Evolutionary conservation across 2,113 vertebrate species (phyloP), one percentile per base, ranked within the genome.

Genomic region (Uropsilus gracilis): DNA sequence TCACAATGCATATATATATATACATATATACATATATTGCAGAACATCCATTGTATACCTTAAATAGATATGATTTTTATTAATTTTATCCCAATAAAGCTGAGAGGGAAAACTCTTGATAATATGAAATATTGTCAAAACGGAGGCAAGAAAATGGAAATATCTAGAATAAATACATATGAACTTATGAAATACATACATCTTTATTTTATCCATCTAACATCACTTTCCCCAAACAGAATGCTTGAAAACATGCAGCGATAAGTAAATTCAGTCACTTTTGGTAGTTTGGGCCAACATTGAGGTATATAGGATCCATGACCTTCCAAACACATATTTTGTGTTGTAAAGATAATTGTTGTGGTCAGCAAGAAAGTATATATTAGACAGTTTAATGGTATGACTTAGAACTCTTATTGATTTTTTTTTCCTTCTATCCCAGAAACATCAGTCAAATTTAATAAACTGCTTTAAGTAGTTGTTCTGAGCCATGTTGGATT

Each of bases 211-310:
- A 63, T 48, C 34, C 22, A 26, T 68, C 44, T n/a, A 66, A 37
- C 6, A 28, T 46, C 34, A 22, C 24, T 26, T 34, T 57, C 44
- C 78, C 89, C 48, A 26, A 82, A 59, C 7, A 53, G 24, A 88
- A 86, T 42, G 22, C 22, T 53, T 13, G n/a, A 34, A 86, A 93
- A 69, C 39, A 93, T 2, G 24, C 48, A 32, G 50, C 22, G 66
- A 73, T 57, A 48, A 76, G 71, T 75, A 78, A 78, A 80, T 85
- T 81, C 32, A 83, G 61, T 89, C n/a, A 37, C 63, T 72, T 94
- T 72, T 66, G 44, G 71, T 81, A 77, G 39, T 86, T 93, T 89
- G 66, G 66, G 44, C 93, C 78, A 85, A 66, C 34, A 81, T 89
- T 24, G 17, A 63, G 50, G 86, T 50, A 18, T 66, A 64, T 64